Percentiles rank a stretch among this genome's conserved stretches.
Conservation (phyloP, 2,797 vertebrate genomes). For the Gobionotothen gibberifrons region DNA sequence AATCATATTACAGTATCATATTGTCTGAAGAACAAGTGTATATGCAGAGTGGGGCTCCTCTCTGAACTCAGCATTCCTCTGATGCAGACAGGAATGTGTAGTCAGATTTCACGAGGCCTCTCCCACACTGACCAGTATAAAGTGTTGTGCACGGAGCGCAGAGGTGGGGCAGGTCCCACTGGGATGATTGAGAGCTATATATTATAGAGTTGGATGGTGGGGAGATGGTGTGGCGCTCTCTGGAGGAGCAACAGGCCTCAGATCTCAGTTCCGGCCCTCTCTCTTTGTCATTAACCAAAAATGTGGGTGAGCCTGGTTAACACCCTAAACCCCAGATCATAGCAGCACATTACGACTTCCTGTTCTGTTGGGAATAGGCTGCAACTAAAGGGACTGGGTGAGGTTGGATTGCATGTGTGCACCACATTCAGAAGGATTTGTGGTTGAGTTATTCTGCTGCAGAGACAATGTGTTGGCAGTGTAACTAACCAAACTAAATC, state of each 20-base stretch:
- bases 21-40: slow-evolving; percentile 32
- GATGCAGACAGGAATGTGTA: slow-evolving; percentile 67
- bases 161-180: slow-evolving; percentile 54
- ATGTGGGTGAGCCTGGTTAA: slow-evolving; percentile 88
- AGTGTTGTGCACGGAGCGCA: slow-evolving; percentile 28
- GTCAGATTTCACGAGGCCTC: slow-evolving; percentile 64
- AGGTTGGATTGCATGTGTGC: slow-evolving; percentile 42
- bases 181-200: slow-evolving; percentile 50
- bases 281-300: slow-evolving; percentile 84
- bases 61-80: slow-evolving; percentile 66
- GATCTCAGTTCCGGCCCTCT: slow-evolving; percentile 74
- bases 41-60: slow-evolving; percentile 32
- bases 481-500: slow-evolving; percentile 24
- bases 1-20: slow-evolving; percentile 10
- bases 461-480: slow-evolving; percentile 45
- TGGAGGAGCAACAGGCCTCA: slow-evolving; percentile 61
- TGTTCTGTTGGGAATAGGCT: slow-evolving; percentile 55
- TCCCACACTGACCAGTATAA: slow-evolving; percentile 51
- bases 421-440: slow-evolving; percentile 33
- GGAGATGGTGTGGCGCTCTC: slow-evolving; percentile 64
- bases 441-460: slow-evolving; percentile 34
- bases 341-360: slow-evolving; percentile 75
- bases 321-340: slow-evolving; percentile 81
- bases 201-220: slow-evolving; percentile 53
- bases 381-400: slow-evolving; percentile 18